Evolutionary conservation across 2,888 invertebrate genomes (phyloP), one percentile per base, ranked within the genome.

Genomic region (Cephus pygmeus): DNA sequence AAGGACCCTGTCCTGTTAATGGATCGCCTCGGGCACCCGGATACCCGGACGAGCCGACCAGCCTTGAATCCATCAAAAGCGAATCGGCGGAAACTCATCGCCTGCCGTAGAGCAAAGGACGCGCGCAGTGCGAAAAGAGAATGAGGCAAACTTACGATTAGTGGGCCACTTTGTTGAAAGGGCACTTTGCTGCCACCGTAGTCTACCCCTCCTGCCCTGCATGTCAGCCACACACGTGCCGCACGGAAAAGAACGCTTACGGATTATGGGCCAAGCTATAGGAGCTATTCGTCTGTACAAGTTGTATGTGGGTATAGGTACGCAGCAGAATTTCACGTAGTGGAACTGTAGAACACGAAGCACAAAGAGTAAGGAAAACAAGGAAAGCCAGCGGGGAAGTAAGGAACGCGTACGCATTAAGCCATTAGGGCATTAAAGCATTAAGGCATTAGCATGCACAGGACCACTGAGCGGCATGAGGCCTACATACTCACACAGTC

Each of bases 81-180:
- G 73, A 33, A 33, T 73, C 73, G 34, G 35, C n/a, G 23, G 71
- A 30, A n/a, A 12, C 12, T 71, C 71, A n/a, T 71, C 31, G 71
- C 11, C 12, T 11, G 4, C 30, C 30, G 12, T 30, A 71, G 30
- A 35, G 35, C 12, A 12, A 35, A 69, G n/a, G 69, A 12, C 33
- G 69, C 12, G 12, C 69, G 69, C 69, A 69, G 69, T 12, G n/a
- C 36, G 23, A 74, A 71, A 77, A 73, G 71, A 79, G 68, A 35
- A 69, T 2, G 30, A 69, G 69, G 12, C 11, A 69, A 30, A 4
- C n/a, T 69, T 69, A 1, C 1, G 1, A 34, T 34, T 34, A 30
- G 34, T 33, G 82, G 79, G 78, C 75, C 79, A 81, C 80, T 85
- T 85, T 83, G 83, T 82, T 81, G 85, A 80, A 83, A 85, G 84